phyloP scores from a whole-genome alignment of 2,113 vertebrate species.

The Sphyrna mokarran region DNA sequence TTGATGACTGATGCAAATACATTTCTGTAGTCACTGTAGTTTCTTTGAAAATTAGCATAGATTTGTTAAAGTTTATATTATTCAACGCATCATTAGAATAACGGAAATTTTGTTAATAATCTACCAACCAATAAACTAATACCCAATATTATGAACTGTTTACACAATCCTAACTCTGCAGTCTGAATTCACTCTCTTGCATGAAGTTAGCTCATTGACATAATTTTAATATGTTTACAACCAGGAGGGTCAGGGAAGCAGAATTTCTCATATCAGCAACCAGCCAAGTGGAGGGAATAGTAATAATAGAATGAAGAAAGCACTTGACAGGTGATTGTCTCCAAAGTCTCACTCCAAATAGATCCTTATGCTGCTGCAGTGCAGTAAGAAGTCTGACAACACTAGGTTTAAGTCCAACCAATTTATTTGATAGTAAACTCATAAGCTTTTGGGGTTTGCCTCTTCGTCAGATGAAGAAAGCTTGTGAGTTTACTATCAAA shows the following conservation, averaged over 20 bases:
- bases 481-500: too few species aligned
- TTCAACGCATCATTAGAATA: not conserved
- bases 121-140: not conserved
- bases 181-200: not conserved
- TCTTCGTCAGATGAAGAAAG: too few species aligned
- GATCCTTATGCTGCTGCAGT: not conserved
- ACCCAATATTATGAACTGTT: not conserved
- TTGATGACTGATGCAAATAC: not conserved
- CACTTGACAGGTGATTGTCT: not conserved
- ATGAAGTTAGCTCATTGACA: not conserved
- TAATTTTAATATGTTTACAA: not conserved
- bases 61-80: not conserved
- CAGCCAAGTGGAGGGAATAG: too few species aligned
- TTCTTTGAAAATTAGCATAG: not conserved
- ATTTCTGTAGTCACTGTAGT: not conserved
- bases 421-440: too few species aligned
- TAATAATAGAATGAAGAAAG: too few species aligned
- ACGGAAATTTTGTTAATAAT: slow-evolving; percentile 8
- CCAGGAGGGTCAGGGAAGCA: too few species aligned
- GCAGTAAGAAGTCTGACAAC: too few species aligned
- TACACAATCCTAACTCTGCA: not conserved
- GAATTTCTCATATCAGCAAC: too few species aligned
- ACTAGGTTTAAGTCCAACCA: too few species aligned
- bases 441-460: too few species aligned
- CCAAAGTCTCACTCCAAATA: not conserved